Evolutionary conservation across 2,888 invertebrate species (phyloP).

Genomic region (Pyrochroa serraticornis): DNA sequence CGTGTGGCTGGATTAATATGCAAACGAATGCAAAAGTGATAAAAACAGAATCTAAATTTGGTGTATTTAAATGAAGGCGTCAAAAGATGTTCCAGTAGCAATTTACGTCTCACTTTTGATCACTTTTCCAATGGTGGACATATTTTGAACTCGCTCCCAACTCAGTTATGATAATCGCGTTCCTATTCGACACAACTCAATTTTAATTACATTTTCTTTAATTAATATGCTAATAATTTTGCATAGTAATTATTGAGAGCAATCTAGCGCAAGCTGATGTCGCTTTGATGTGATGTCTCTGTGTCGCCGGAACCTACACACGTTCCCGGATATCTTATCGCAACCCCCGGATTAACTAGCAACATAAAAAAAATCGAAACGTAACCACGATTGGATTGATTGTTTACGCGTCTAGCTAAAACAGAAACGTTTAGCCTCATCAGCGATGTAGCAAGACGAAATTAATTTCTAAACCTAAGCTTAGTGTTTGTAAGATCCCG

Average conservation of each 20-base stretch:
- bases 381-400: not conserved
- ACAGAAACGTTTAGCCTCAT: conserved; percentile 6
- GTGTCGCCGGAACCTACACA: conserved; percentile 25
- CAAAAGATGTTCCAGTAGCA: conserved; percentile 55
- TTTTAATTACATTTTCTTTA: conserved; percentile 63
- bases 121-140: conserved; percentile 53
- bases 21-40: conserved; percentile 55
- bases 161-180: conserved; percentile 56
- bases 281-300: conserved; percentile 56
- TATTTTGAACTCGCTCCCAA: conserved; percentile 50
- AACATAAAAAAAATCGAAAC: not conserved
- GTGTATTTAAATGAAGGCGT: conserved; percentile 56
- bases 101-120: conserved; percentile 56
- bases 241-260: conserved; percentile 62
- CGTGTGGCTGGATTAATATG: conserved; percentile 47
- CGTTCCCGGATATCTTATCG: conserved; percentile 25
- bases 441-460: conserved; percentile 5
- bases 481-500: conserved; percentile 25
- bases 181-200: conserved; percentile 59
- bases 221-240: conserved; percentile 63
- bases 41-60: conserved; percentile 53
- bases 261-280: conserved; percentile 59
- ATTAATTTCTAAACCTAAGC: conserved; percentile 25
- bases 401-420: conserved; percentile 6
- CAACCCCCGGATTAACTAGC: not conserved